Evolutionary conservation across 2,888 invertebrate species (phyloP).

Genomic region (Agrotis exclamationis): DNA sequence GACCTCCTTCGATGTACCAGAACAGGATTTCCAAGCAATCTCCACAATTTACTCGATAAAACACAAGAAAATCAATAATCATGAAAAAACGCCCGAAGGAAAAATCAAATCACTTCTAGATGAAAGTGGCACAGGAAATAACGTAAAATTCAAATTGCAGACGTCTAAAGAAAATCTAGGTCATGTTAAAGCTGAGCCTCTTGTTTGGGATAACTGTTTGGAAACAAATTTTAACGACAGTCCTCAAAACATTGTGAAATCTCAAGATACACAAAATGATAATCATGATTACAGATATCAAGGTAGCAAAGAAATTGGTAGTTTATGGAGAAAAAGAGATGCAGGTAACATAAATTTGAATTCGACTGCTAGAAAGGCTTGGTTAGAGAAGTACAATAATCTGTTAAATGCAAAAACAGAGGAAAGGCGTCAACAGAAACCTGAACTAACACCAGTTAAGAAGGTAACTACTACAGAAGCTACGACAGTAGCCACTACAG

Average conservation of each 20-base stretch:
- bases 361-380: constrained; percentile 75
- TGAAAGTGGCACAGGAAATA: constrained; percentile 63
- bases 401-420: constrained; percentile 78
- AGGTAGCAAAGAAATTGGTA: constrained; percentile 66
- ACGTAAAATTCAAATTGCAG: constrained; percentile 49
- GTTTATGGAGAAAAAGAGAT: constrained; percentile 81
- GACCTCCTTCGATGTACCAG: constrained; percentile 70
- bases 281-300: constrained; percentile 70
- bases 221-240: constrained; percentile 77
- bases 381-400: constrained; percentile 81
- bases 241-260: constrained; percentile 66
- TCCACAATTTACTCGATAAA: constrained; percentile 78
- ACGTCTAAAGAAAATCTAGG: constrained; percentile 48
- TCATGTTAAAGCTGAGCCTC: constrained; percentile 71
- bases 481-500: constrained; percentile 39
- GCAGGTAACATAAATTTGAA: constrained; percentile 73
- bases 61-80: constrained; percentile 77
- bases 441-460: constrained; percentile 71
- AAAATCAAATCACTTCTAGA: constrained; percentile 74
- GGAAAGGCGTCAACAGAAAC: constrained; percentile 74
- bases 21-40: constrained; percentile 86
- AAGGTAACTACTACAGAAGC: constrained; percentile 66
- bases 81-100: constrained; percentile 70
- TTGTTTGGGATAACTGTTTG: constrained; percentile 85
- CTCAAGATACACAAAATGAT: constrained; percentile 73